Base-by-base conservation (phyloP, 64 coral and sea anemone species). In the Stichodactyla mertensii region DNA sequence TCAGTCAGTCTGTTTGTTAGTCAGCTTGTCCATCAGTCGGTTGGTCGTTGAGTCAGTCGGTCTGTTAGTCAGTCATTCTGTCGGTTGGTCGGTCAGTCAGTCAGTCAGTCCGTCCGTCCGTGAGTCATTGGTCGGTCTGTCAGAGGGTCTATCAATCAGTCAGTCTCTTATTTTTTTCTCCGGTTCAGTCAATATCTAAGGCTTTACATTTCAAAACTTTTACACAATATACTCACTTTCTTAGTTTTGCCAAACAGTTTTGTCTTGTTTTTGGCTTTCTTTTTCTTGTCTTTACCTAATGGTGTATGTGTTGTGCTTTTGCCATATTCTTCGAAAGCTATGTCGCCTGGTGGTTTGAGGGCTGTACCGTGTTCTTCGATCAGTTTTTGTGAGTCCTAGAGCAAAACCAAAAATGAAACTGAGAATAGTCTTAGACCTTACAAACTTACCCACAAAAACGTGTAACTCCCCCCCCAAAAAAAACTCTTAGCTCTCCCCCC, bases 271-370 rank as follows among this genome's bases (percentile, higher is more conserved):
- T 61, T 92, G 7, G 16, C 57, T 57, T 88, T 88, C 18, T 92
- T 84, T 57, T 88, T 90, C 16, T 51, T 66, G 1, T 77, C 62
- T 52, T 90, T 83, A 16, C 88, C 84, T 18, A 56, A 10, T 4
- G 86, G 87, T 10, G 91, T 54, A 5, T 77, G 54, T 31, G 81
- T 69, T 4, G 66, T 78, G 24, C 87, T 96, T 7, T 87, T 92
- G 13, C 90, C 85, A 77, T 82, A 92, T 57, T 92, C 90, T 59
- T 92, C 90, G 77, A 92, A 92, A 16, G 56, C 57, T 52, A 92
- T 87, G 86, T 92, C 90, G 3, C 31, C 28, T 7, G 85, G 90
- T 27, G 90, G 90, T 67, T 87, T 20, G 23, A 82, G 61, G 1
- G 61, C 84, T 71, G 90, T 92, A 28, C 82, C 55, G 53, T 83